Percentiles rank a stretch among this genome's conserved stretches.
These are phyloP conservation scores for Herpetotheres cachinnans DNA, from an alignment of 2,113 vertebrate genomes.

Conservation along the genomic window DNA sequence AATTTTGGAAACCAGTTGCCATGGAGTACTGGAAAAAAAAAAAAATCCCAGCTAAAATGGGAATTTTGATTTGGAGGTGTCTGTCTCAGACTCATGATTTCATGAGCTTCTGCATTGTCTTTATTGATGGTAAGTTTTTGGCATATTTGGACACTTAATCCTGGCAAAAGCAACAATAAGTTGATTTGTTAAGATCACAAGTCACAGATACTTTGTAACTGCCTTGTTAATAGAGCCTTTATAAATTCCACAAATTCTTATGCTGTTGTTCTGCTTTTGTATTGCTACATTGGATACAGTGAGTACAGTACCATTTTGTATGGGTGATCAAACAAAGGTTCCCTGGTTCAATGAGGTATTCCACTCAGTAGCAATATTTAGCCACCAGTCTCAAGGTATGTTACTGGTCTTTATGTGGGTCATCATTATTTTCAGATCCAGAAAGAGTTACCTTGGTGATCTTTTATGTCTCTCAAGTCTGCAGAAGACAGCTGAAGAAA, in stretches of 20 bases:
- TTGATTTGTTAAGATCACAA: not conserved
- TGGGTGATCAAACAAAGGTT: not conserved
- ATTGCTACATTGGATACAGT: not conserved
- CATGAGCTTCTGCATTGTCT: not conserved
- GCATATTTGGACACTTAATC: not conserved
- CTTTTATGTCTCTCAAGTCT: not conserved
- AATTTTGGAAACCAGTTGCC: not conserved
- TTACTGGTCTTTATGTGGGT: not conserved
- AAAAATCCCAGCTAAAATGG: not conserved
- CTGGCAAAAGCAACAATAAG: not conserved
- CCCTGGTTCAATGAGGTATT: not conserved
- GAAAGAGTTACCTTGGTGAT: not conserved
- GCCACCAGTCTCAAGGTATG: accelerated
- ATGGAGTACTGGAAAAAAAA: not conserved
- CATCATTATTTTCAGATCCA: not conserved
- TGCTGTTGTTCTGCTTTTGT: not conserved
- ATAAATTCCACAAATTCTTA: not conserved
- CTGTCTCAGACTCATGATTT: not conserved
- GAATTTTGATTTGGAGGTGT: not conserved
- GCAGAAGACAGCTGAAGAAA: not conserved
- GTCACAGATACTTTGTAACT: not conserved
- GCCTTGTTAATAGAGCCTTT: not conserved
- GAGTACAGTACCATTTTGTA: not conserved
- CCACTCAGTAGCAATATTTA: not conserved
- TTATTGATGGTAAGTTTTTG: not conserved